Conservation (phyloP, 2,888 invertebrate species). For the Druceiella hillmani region DNA sequence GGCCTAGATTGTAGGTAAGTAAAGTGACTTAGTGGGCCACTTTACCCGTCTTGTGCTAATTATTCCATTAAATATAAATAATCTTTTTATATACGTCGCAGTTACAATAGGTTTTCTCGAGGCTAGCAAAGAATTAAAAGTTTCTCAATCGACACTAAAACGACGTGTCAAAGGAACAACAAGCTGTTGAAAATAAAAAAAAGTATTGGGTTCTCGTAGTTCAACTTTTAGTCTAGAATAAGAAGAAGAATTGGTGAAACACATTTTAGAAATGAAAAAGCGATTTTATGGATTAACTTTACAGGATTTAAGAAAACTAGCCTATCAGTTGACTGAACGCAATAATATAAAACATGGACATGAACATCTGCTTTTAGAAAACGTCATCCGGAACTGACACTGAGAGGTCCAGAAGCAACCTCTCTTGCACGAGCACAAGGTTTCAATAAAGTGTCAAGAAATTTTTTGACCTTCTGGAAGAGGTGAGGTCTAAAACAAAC, state of each 20-base stretch:
- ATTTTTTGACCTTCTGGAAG: conserved; percentile 15
- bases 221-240: conserved; percentile 11
- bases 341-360: conserved; percentile 10
- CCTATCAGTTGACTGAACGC: conserved; percentile 11
- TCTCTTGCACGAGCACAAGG: conserved; percentile 17
- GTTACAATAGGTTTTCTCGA: conserved; percentile 8
- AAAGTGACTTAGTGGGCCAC: conserved; percentile 10
- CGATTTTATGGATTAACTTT: conserved; percentile 8
- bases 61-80: conserved; percentile 9
- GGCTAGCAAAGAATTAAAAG: conserved; percentile 10
- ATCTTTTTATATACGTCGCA: conserved; percentile 8
- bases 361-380: conserved; percentile 12
- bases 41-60: conserved; percentile 7
- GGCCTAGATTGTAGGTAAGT: conserved; percentile 5
- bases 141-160: conserved; percentile 11
- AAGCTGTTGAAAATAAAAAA: conserved; percentile 9
- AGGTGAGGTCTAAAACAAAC: conserved; percentile 6
- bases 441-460: conserved; percentile 17
- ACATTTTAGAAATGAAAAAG: conserved; percentile 13
- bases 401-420: conserved; percentile 16
- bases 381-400: conserved; percentile 14
- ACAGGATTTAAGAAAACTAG: conserved; percentile 8
- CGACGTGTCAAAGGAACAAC: conserved; percentile 10
- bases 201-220: conserved; percentile 8
- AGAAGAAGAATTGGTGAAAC: conserved; percentile 11